Evolutionary conservation across 2,797 vertebrate genomes (phyloP).

Genomic region (Falco berigora): DNA sequence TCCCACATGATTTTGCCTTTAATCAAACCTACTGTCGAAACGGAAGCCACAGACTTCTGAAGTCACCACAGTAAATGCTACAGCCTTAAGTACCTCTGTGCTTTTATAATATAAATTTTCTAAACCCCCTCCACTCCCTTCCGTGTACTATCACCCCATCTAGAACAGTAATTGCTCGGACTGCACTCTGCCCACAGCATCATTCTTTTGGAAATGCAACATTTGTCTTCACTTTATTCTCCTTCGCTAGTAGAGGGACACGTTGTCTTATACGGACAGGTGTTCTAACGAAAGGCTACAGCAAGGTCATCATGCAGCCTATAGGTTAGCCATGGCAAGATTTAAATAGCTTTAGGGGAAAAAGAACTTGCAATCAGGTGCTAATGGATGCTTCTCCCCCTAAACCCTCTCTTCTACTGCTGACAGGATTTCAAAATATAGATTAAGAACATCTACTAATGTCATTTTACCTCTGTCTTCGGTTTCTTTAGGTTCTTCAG

Average conservation of each 20-base stretch:
- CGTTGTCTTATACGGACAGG: neutral
- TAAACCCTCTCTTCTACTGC: neutral
- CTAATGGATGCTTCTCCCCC: neutral
- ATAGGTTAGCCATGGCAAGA: neutral
- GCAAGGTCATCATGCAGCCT: neutral
- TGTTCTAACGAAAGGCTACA: neutral
- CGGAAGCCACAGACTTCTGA: neutral
- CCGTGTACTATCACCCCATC: neutral
- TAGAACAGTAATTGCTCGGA: neutral
- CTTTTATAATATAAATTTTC: neutral
- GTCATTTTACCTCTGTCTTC: constrained; percentile 73
- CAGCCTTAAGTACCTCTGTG: neutral
- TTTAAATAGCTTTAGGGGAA: neutral
- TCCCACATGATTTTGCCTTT: neutral
- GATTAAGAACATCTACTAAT: neutral
- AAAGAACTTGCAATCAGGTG: neutral
- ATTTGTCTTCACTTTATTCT: neutral
- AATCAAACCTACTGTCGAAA: neutral
- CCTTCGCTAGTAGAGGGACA: neutral
- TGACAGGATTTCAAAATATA: neutral
- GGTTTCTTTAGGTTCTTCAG: constrained; percentile 59
- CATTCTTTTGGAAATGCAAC: neutral
- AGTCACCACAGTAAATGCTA: neutral
- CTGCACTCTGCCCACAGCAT: neutral
- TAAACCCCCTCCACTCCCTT: neutral